A percentile compares a stretch with the other conserved stretches of the same genome.
Conservation (phyloP, 1,140 invertebrate species). For the Drosophila neocordata region DNA sequence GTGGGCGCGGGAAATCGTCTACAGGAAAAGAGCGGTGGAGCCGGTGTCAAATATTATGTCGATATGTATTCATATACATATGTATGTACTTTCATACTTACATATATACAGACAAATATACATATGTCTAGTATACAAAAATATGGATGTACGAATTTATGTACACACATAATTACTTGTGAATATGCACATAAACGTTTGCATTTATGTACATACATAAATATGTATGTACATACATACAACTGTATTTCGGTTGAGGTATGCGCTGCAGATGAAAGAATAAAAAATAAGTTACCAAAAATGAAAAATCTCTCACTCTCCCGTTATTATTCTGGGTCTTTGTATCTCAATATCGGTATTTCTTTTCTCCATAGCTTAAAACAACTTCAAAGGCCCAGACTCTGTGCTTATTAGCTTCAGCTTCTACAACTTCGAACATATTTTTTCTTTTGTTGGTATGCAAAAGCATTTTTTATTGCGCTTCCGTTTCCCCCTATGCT, state of each 20-base stretch:
- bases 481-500: constrained; percentile 35
- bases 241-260: constrained; percentile 34
- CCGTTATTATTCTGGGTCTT: constrained; percentile 5
- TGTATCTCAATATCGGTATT: constrained; percentile 8
- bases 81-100: no score
- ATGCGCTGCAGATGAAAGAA: constrained; percentile 21
- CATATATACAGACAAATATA: no score
- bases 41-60: neutral
- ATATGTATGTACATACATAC: constrained; percentile 9
- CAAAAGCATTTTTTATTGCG: constrained; percentile 71
- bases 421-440: constrained; percentile 35
- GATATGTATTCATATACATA: neutral
- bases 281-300: constrained; percentile 21
- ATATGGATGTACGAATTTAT: no score
- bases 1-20: neutral
- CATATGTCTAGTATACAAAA: no score
- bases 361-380: constrained; percentile 21
- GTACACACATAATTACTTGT: no score
- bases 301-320: constrained; percentile 29
- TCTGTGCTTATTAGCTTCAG: constrained; percentile 66
- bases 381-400: constrained; percentile 63
- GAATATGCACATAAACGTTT: no score
- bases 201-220: no score
- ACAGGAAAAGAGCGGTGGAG: neutral
- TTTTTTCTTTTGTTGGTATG: constrained; percentile 52